Base-by-base conservation (phyloP, 2,888 invertebrate species). In the Synergus gifuensis region DNA sequence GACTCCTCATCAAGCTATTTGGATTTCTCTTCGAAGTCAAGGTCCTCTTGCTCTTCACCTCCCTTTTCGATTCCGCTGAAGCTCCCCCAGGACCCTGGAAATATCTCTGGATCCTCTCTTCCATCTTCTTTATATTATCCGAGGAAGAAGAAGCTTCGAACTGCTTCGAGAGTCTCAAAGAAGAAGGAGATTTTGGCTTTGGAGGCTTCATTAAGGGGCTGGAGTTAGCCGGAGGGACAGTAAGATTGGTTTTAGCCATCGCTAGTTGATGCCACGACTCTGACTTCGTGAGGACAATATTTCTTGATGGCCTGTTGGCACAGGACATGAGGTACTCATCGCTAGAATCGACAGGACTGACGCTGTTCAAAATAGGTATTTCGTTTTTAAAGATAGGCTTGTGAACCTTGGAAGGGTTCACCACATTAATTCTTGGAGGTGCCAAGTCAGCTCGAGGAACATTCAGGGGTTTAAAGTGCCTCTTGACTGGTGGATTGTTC, bases 211-310 rank as follows among this genome's bases (percentile, higher is more conserved):
- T 84, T 18, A 83, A 84, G 4, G 90, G 64, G 92, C 92, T 58
- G 85, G 76, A 93, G 4, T 92, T 89, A 16, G 91, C 89, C 62
- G 92, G 93, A 82, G 88, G 88, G 1, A 86, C 84, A 77, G 87
- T 86, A 14, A 88, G 83, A 14, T 84, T 85, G 3, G 82, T 85
- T 78, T 85, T 87, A 2, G 90, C 87, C 78, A 93, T 91, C 81
- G 94, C 94, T 81, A 96, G 93, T 88, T 96, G 96, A 89, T 96
- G 96, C 97, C 96, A 97, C 4, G 96, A 96, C 90, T 96, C 96
- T 11, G 96, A 96, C 90, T 96, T 96, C 86, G 94, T 95, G 3
- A 92, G 83, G 1, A 92, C 92, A 67, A 91, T 89, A 5, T 91
- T 91, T 49, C 91, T 86, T 8, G 89, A 88, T 0, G 91, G 89